A percentile compares a stretch with the other conserved stretches of the same genome.
These are phyloP conservation scores for Parelbella ahira DNA, from an alignment of 2,888 invertebrate species.

Conservation along the genomic window DNA sequence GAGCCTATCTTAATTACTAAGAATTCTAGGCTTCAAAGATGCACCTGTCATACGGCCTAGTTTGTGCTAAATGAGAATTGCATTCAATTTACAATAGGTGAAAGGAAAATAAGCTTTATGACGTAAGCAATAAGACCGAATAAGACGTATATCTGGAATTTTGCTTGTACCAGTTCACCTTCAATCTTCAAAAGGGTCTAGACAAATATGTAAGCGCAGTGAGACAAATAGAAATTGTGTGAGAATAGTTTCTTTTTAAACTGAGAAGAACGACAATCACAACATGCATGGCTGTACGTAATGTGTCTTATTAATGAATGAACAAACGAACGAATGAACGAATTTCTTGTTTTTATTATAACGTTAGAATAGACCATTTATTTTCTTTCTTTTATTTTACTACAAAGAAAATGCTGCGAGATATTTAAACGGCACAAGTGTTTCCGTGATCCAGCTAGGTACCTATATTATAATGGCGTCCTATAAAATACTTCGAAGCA, in stretches of 20 bases:
- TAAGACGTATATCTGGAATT: conserved; percentile 29
- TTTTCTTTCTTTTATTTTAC: too few relatives aligned
- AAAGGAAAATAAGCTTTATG: conserved; percentile 22
- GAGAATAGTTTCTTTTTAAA: too few relatives aligned
- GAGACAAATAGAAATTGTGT: conserved; percentile 31
- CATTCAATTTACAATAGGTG: conserved; percentile 17
- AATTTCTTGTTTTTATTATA: too few relatives aligned
- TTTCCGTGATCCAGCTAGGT: too few relatives aligned
- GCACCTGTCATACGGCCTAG: conserved; percentile 40
- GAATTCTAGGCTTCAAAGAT: conserved; percentile 32
- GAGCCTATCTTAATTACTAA: conserved; percentile 2
- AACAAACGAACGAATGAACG: too few relatives aligned
- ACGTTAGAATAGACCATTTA: too few relatives aligned
- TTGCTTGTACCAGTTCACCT: conserved; percentile 42
- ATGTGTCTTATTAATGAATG: too few relatives aligned
- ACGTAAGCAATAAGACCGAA: conserved; percentile 22
- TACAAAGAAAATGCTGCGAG: too few relatives aligned
- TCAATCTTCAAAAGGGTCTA: conserved; percentile 32
- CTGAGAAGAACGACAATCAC: too few relatives aligned
- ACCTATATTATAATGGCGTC: conserved; percentile 7
- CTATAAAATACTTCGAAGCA: conserved; percentile 9
- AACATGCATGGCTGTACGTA: too few relatives aligned
- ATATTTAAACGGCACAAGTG: conserved; percentile 4
- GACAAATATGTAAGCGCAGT: conserved; percentile 27
- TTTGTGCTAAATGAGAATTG: conserved; percentile 33